Conservation (phyloP, 1,140 invertebrate genomes). For the Andrena cerasifolii region DNA sequence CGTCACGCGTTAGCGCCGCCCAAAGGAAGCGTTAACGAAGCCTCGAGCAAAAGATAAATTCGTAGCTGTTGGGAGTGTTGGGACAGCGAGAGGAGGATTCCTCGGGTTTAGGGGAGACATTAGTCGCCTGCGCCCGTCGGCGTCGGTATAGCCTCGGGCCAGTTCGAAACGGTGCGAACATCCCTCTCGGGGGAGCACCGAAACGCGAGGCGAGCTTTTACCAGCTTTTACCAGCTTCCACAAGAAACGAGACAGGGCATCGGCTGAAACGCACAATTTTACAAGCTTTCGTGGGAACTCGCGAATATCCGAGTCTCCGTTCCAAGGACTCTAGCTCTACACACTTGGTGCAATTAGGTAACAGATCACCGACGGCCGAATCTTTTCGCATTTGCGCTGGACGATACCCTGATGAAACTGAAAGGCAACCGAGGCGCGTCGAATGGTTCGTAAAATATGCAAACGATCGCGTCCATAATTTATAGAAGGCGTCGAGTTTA, state of each 20-base stretch:
- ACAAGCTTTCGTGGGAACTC: background rate
- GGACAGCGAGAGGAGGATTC: background rate
- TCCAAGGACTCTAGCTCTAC: no score
- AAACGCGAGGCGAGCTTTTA: constrained; percentile 22
- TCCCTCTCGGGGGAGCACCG: constrained; percentile 52
- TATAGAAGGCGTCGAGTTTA: background rate
- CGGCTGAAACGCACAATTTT: constrained; percentile 9
- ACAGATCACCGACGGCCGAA: background rate
- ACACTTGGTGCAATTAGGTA: background rate
- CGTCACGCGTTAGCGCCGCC: background rate
- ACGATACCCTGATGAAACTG: background rate
- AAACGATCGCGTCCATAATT: background rate
- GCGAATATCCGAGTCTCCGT: no score
- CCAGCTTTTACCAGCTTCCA: constrained; percentile 11
- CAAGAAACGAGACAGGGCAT: constrained; percentile 34
- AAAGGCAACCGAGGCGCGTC: constrained; percentile 1
- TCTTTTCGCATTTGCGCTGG: background rate
- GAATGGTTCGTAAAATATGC: background rate
- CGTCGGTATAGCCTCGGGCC: constrained; percentile 27
- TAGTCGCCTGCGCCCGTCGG: no score
- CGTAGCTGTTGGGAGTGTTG: background rate
- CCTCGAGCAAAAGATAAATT: background rate
- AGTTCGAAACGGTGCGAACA: constrained; percentile 54
- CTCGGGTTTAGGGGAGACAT: constrained; percentile 43
- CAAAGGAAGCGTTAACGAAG: constrained; percentile 3